These are phyloP conservation scores for Porites lobata DNA, from an alignment of 92 coral and sea anemone species.

Conservation along the genomic window DNA sequence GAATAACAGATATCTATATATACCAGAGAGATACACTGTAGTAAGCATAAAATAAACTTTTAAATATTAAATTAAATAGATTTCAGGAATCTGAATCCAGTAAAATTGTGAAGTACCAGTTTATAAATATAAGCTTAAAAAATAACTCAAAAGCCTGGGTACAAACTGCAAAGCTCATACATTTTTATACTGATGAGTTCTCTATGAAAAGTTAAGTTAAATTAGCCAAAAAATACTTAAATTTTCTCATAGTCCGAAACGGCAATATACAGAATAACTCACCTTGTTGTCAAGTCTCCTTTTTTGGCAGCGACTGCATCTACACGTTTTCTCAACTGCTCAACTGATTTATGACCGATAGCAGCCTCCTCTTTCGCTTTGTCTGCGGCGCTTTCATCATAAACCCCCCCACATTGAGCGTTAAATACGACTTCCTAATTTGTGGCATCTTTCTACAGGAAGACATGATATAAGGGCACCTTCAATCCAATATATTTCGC, in stretches of 20 bases:
- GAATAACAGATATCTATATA: slow-evolving; percentile 54
- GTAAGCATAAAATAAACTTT: slow-evolving; percentile 27
- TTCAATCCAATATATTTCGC: slow-evolving; percentile 50
- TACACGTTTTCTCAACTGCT: slow-evolving; percentile 39
- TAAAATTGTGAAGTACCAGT: too few relatives aligned
- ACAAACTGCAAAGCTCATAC: neutral
- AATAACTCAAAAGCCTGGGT: slow-evolving; percentile 18
- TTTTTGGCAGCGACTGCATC: slow-evolving; percentile 57
- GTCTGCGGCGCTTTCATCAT: slow-evolving; percentile 70
- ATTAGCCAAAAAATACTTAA: neutral
- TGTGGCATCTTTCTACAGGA: slow-evolving; percentile 64
- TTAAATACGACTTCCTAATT: slow-evolving; percentile 54
- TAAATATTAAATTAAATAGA: neutral
- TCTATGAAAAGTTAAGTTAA: too few relatives aligned
- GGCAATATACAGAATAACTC: slow-evolving; percentile 24
- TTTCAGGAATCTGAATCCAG: too few relatives aligned
- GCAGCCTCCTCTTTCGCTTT: slow-evolving; percentile 56
- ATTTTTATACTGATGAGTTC: too few relatives aligned
- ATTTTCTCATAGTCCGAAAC: neutral
- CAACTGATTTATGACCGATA: slow-evolving; percentile 54
- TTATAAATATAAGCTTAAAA: too few relatives aligned
- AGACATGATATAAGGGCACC: slow-evolving; percentile 33
- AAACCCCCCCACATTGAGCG: slow-evolving; percentile 66
- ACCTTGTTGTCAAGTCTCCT: slow-evolving; percentile 75
- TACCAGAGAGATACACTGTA: slow-evolving; percentile 2